phyloP scores from a whole-genome alignment of 2,113 vertebrate species.

The Saccopteryx leptura region DNA sequence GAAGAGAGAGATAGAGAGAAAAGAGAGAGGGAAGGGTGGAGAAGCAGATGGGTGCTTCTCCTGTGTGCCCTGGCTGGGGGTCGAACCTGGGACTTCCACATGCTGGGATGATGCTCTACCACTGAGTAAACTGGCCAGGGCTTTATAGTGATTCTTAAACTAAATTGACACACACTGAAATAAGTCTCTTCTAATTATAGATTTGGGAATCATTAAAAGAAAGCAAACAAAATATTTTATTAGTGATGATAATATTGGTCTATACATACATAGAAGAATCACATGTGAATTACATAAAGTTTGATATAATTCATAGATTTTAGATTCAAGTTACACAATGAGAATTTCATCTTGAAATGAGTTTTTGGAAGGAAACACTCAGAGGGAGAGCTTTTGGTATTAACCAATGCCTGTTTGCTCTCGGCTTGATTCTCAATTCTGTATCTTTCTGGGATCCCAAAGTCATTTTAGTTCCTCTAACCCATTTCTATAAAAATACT shows the following conservation, averaged over 20 bases:
- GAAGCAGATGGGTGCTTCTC: no score
- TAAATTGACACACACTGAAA: background rate
- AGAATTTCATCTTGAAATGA: conserved; percentile 53
- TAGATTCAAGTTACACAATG: background rate
- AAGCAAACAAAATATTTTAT: conserved; percentile 23
- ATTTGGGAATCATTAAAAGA: background rate
- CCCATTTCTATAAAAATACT: background rate
- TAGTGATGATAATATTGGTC: background rate
- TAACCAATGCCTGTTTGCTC: background rate
- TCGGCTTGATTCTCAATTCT: background rate
- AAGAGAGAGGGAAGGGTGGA: no score
- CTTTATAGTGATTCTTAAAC: background rate
- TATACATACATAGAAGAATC: background rate
- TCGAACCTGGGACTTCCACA: no score
- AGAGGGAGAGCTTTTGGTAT: background rate
- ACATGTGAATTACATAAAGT: background rate
- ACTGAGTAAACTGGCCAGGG: no score
- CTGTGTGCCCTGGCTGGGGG: no score
- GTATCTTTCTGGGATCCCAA: background rate
- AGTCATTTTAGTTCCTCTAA: background rate
- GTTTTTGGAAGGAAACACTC: background rate
- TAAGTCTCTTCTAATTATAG: conserved; percentile 3
- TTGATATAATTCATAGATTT: background rate
- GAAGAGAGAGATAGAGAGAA: no score
- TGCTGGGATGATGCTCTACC: no score